Percentiles rank a stretch among this genome's conserved stretches.
phyloP scores from a whole-genome alignment of 2,113 vertebrate genomes.

The Periophthalmus modestus region DNA sequence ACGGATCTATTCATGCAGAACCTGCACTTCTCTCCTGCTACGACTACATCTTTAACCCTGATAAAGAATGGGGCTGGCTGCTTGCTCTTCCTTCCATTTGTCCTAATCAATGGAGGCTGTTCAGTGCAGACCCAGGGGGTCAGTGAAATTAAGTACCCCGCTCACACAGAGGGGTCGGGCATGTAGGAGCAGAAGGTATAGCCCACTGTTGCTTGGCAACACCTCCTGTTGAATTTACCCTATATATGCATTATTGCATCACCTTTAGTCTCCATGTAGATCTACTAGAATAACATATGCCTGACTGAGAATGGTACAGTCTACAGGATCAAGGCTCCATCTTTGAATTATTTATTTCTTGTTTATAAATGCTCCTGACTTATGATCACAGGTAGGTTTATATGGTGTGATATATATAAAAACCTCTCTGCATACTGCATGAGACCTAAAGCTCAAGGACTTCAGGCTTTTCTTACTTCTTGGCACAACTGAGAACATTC shows the following conservation, averaged over 20 bases:
- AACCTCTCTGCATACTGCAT: neutral
- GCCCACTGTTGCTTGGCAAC: constrained; percentile 68
- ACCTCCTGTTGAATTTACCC: constrained; percentile 34
- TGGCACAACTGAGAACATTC: constrained; percentile 46
- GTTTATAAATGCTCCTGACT: neutral
- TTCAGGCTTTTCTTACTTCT: constrained; percentile 27
- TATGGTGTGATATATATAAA: constrained; percentile 34
- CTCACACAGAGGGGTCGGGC: constrained; percentile 66
- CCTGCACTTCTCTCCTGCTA: constrained; percentile 54
- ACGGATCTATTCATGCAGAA: constrained; percentile 50
- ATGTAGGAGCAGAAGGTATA: constrained; percentile 28
- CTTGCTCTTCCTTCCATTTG: constrained; percentile 70
- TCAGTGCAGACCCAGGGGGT: constrained; percentile 76
- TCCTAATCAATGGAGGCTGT: constrained; percentile 80
- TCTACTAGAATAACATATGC: constrained; percentile 21
- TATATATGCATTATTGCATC: constrained; percentile 21
- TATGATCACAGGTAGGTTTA: neutral
- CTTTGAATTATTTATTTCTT: neutral
- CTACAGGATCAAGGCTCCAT: neutral
- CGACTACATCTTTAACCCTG: constrained; percentile 74
- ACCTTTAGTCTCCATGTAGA: constrained; percentile 15
- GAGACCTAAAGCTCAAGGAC: constrained; percentile 24
- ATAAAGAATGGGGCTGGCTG: constrained; percentile 63
- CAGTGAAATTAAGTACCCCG: constrained; percentile 76
- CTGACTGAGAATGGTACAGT: constrained; percentile 5